Conservation (phyloP, 2,113 vertebrate genomes). For the Coreoperca whiteheadi region DNA sequence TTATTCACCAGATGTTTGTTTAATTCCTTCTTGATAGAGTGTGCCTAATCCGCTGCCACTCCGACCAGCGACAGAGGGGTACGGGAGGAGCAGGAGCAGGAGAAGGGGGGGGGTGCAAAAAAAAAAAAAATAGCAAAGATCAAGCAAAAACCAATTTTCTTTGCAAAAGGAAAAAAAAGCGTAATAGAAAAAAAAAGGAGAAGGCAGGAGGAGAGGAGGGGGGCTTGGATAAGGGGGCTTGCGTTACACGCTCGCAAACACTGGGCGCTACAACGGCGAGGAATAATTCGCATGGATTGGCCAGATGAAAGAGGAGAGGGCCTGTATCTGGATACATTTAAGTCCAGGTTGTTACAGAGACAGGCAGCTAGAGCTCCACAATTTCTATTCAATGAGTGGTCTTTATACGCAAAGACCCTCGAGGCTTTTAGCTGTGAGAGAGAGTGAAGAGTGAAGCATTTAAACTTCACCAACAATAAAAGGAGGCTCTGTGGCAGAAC, state of each 20-base stretch:
- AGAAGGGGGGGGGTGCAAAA: background rate
- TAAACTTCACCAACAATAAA: background rate
- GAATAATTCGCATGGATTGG: slow-evolving; percentile 49
- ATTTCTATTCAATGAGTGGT: background rate
- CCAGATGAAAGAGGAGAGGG: slow-evolving; percentile 38
- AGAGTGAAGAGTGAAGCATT: background rate
- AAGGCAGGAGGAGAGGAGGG: slow-evolving; percentile 9
- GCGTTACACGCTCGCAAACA: slow-evolving; percentile 59
- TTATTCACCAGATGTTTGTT: slow-evolving; percentile 87
- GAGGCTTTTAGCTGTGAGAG: background rate
- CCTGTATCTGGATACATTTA: slow-evolving; percentile 19
- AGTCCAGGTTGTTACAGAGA: slow-evolving; percentile 36
- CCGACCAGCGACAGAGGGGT: slow-evolving; percentile 47
- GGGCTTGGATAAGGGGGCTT: background rate
- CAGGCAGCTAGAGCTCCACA: background rate
- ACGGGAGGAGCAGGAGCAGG: background rate
- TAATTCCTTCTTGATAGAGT: slow-evolving; percentile 85
- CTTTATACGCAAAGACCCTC: background rate
- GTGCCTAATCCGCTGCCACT: slow-evolving; percentile 83
- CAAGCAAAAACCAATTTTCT: slow-evolving; percentile 81
- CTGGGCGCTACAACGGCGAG: slow-evolving; percentile 26
- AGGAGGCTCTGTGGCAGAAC: background rate
- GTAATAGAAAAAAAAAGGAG: slow-evolving; percentile 73
- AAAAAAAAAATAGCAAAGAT: slow-evolving; percentile 72
- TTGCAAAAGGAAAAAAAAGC: slow-evolving; percentile 60